Percentiles rank a stretch among this genome's conserved stretches.
Conservation (phyloP, 1,140 invertebrate species). For the Sitobion miscanthi region DNA sequence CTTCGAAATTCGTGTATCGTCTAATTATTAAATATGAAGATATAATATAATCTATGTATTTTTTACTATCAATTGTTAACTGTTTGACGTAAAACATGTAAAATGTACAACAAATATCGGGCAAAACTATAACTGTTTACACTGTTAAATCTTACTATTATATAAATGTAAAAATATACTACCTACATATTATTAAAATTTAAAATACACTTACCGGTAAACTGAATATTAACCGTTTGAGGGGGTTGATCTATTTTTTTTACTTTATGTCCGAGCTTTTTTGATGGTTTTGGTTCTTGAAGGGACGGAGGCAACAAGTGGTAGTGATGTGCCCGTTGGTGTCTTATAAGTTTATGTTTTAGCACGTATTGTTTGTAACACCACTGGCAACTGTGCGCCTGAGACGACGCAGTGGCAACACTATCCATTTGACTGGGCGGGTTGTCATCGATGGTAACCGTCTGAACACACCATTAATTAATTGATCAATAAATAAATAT, state of each 20-base stretch:
- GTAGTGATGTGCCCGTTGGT: slow-evolving; percentile 79
- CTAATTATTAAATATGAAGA: too few species aligned
- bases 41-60: too few species aligned
- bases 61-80: too few species aligned
- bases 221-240: slow-evolving; percentile 48
- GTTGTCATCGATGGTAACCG: background rate
- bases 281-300: slow-evolving; percentile 31
- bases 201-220: slow-evolving; percentile 27
- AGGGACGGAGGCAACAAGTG: slow-evolving; percentile 61
- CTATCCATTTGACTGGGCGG: background rate
- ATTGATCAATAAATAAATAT: background rate
- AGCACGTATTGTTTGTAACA: slow-evolving; percentile 86
- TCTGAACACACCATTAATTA: slow-evolving; percentile 1
- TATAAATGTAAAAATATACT: background rate
- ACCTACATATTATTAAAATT: background rate
- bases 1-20: too few species aligned
- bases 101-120: too few species aligned
- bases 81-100: too few species aligned
- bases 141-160: background rate
- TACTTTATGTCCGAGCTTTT: slow-evolving; percentile 27
- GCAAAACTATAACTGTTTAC: too few species aligned
- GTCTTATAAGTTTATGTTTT: slow-evolving; percentile 81
- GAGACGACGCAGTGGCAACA: slow-evolving; percentile 69
- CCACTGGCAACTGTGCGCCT: slow-evolving; percentile 78
- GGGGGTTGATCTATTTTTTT: background rate